Evolutionary conservation across 1,140 invertebrate genomes (phyloP).

Genomic region (Hyles vespertilio): DNA sequence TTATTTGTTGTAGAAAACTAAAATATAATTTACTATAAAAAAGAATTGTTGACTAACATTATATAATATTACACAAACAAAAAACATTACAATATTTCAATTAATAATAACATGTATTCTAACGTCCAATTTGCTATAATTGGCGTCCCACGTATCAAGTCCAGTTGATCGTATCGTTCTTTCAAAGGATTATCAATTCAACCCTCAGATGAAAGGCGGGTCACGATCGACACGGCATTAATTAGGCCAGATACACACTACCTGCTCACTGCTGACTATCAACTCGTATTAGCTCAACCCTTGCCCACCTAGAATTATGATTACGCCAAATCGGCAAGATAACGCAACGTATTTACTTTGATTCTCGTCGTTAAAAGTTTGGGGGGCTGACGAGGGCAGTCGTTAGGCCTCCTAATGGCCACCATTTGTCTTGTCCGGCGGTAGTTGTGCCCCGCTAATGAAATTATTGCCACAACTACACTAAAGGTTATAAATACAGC

Average conservation of each 20-base stretch:
- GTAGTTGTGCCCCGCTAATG: constrained; percentile 72
- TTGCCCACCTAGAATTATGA: constrained; percentile 52
- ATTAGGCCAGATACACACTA: constrained; percentile 30
- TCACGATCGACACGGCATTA: constrained; percentile 5
- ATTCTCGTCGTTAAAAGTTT: constrained; percentile 74
- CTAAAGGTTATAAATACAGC: constrained; percentile 74
- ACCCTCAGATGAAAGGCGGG: not conserved
- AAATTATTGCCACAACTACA: constrained; percentile 76
- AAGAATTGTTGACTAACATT: too few species aligned
- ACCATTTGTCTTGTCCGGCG: constrained; percentile 74
- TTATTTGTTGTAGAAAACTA: too few species aligned
- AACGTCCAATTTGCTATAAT: too few species aligned
- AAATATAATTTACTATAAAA: too few species aligned
- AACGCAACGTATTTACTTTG: constrained; percentile 71
- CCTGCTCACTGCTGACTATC: constrained; percentile 25
- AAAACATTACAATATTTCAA: too few species aligned
- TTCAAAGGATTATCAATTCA: too few species aligned
- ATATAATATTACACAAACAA: too few species aligned
- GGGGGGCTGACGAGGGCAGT: constrained; percentile 67
- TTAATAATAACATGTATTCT: too few species aligned
- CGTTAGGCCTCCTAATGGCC: constrained; percentile 69
- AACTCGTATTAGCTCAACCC: constrained; percentile 48
- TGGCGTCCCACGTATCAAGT: too few species aligned
- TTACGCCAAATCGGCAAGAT: constrained; percentile 69
- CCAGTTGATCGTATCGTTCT: too few species aligned